These are phyloP conservation scores for Bicyclus anynana DNA, from an alignment of 1,140 invertebrate genomes.

Conservation along the genomic window DNA sequence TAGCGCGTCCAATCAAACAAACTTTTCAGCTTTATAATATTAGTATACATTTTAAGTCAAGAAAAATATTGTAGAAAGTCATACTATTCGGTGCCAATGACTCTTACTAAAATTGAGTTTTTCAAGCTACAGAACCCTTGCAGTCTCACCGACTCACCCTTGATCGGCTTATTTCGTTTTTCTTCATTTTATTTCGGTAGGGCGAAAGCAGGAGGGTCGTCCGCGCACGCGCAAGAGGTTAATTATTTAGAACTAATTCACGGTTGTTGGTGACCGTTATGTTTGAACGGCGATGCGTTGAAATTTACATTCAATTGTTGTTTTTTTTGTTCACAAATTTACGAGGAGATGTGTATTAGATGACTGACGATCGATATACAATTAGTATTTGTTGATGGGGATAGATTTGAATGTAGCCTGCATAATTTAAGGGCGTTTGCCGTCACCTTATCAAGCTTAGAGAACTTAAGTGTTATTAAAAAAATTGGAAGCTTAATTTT, in stretches of 20 bases:
- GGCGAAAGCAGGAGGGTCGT: slow-evolving; percentile 46
- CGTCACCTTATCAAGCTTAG: too few relatives aligned
- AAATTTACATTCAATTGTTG: slow-evolving; percentile 35
- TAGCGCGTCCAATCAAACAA: too few relatives aligned
- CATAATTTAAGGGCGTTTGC: neutral
- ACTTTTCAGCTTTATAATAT: too few relatives aligned
- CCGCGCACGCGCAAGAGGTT: slow-evolving; percentile 62
- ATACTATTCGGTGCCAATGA: too few relatives aligned
- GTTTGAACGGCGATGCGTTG: slow-evolving; percentile 35
- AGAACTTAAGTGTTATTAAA: too few relatives aligned
- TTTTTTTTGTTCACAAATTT: slow-evolving; percentile 16
- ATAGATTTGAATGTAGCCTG: neutral
- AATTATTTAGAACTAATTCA: slow-evolving; percentile 72
- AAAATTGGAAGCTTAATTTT: too few relatives aligned
- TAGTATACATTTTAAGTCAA: too few relatives aligned
- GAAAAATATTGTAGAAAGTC: too few relatives aligned
- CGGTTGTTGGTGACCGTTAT: slow-evolving; percentile 45
- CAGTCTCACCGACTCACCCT: neutral
- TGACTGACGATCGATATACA: slow-evolving; percentile 12
- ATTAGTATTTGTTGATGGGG: slow-evolving; percentile 8
- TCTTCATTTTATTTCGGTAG: slow-evolving; percentile 36
- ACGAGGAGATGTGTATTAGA: slow-evolving; percentile 4
- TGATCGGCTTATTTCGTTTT: slow-evolving; percentile 21
- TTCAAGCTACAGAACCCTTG: too few relatives aligned
- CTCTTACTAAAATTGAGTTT: too few relatives aligned